Conservation (phyloP, 1,140 invertebrate genomes). For the Meloidogyne floridensis region DNA sequence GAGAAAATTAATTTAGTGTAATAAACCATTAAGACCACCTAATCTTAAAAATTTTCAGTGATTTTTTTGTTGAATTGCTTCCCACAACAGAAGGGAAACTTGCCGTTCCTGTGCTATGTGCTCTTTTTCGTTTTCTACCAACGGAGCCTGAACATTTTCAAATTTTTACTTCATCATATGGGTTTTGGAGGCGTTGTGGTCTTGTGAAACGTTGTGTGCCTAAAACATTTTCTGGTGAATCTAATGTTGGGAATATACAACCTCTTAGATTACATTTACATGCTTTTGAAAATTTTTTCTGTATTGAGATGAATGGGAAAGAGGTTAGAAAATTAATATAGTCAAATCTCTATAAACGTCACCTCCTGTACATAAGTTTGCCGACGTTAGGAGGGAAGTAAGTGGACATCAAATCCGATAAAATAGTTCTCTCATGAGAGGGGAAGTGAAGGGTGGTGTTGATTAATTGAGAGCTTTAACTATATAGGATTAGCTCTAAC, state of each 20-base stretch:
- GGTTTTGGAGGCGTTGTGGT: slow-evolving; percentile 16
- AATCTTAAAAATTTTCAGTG: background rate
- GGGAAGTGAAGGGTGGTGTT: too few species aligned
- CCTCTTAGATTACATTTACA: slow-evolving; percentile 13
- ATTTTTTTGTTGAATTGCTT: slow-evolving; percentile 23
- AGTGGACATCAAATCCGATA: too few species aligned
- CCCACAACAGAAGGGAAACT: background rate
- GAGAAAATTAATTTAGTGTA: too few species aligned
- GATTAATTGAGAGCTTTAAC: too few species aligned
- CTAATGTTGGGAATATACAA: background rate
- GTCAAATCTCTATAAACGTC: too few species aligned
- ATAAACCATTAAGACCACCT: too few species aligned
- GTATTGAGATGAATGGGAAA: slow-evolving; percentile 1
- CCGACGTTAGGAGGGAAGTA: too few species aligned
- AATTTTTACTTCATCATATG: slow-evolving; percentile 20
- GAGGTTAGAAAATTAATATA: slow-evolving; percentile 2
- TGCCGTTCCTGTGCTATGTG: background rate
- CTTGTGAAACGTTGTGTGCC: background rate
- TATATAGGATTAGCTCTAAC: too few species aligned
- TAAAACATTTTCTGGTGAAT: background rate
- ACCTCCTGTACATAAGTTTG: too few species aligned
- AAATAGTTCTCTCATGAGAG: too few species aligned
- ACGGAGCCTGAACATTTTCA: slow-evolving; percentile 10
- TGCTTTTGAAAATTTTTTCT: background rate
- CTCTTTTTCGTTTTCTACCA: slow-evolving; percentile 17